phyloP scores from a whole-genome alignment of 2,888 invertebrate genomes.

The Agrochola litura region DNA sequence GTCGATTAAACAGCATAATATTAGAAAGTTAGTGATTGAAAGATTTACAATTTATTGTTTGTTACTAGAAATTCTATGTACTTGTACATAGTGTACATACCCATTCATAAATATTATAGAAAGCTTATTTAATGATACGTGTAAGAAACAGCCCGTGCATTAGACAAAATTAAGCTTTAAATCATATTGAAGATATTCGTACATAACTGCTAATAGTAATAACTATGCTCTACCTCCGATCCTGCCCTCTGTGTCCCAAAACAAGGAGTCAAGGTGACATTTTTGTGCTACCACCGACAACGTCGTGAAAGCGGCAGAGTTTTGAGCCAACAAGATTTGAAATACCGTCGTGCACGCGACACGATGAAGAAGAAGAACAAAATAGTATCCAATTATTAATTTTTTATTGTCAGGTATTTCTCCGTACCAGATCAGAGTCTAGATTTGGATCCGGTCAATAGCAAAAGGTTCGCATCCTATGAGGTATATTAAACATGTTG shows the following conservation, averaged over 20 bases:
- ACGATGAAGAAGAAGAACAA: background rate
- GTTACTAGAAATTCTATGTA: background rate
- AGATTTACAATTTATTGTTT: constrained; percentile 7
- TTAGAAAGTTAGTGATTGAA: constrained; percentile 29
- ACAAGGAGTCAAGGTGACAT: background rate
- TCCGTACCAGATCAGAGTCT: background rate
- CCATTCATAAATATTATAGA: constrained; percentile 25
- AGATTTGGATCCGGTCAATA: background rate
- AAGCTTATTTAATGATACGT: constrained; percentile 17
- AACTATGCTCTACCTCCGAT: background rate
- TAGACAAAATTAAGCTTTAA: background rate
- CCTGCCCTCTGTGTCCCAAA: background rate
- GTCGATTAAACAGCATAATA: constrained; percentile 3
- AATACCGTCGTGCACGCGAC: background rate
- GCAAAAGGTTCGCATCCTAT: background rate
- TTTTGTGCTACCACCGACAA: background rate
- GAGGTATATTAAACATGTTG: background rate
- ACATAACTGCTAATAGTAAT: background rate
- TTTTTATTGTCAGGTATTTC: background rate
- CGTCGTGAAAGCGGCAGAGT: background rate
- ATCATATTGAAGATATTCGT: background rate
- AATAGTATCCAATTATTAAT: background rate
- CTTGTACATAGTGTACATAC: background rate
- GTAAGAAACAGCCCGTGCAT: background rate
- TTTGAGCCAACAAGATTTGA: background rate